Conservation (phyloP, 2,113 vertebrate genomes). For the Abramis brama region DNA sequence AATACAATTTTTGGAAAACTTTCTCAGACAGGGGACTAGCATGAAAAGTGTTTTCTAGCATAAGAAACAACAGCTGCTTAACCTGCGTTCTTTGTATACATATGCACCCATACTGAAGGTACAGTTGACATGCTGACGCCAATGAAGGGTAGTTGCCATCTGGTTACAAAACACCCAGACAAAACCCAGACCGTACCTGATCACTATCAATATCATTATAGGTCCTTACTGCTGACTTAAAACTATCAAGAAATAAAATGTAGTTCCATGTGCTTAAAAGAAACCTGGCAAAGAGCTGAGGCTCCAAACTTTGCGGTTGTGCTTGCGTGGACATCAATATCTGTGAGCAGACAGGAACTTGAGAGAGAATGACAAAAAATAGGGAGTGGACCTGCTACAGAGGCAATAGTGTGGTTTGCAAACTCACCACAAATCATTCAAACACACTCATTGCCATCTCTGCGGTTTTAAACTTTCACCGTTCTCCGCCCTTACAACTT, state of each 20-base stretch:
- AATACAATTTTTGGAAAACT: no score
- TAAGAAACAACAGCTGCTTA: background rate
- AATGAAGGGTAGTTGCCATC: background rate
- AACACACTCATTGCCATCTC: slow-evolving; percentile 32
- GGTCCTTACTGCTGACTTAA: background rate
- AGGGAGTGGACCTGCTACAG: slow-evolving; percentile 31
- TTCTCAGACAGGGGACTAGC: background rate
- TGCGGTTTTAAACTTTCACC: background rate
- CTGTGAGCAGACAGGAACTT: background rate
- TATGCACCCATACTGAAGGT: background rate
- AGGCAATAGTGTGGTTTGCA: slow-evolving; percentile 26
- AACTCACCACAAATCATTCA: slow-evolving; percentile 33
- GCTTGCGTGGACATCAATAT: slow-evolving; percentile 1
- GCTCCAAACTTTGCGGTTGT: background rate
- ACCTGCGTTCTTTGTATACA: background rate
- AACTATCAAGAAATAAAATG: background rate
- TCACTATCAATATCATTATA: background rate
- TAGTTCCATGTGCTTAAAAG: background rate
- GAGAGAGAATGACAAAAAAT: slow-evolving; percentile 31
- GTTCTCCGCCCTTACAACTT: slow-evolving; percentile 32
- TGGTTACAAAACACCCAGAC: background rate
- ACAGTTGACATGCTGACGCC: background rate
- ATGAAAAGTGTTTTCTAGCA: background rate
- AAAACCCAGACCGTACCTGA: slow-evolving; percentile 14
- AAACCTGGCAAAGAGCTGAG: slow-evolving; percentile 4